Evolutionary conservation across 2,113 vertebrate genomes (phyloP).

Genomic region (Myiagra hebetior): DNA sequence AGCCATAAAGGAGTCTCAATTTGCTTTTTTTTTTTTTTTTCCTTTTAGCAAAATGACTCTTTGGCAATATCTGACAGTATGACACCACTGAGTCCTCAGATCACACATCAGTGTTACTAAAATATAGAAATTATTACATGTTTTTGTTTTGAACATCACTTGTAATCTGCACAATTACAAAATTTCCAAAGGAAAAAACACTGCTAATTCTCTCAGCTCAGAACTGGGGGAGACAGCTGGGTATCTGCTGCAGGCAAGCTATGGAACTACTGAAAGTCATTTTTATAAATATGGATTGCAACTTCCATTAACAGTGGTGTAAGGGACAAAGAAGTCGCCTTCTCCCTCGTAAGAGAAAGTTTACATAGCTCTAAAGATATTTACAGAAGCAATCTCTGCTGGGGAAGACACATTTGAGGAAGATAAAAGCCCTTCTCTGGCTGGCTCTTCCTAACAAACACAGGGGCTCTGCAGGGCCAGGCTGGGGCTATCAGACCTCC

Average conservation of each 20-base stretch:
- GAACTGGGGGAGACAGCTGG: neutral
- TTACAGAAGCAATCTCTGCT: neutral
- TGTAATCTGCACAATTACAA: neutral
- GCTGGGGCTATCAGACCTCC: neutral
- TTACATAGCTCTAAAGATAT: neutral
- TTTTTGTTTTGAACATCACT: neutral
- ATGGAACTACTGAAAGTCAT: neutral
- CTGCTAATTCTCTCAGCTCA: neutral
- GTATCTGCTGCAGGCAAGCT: neutral
- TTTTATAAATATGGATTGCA: neutral
- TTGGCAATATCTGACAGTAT: neutral
- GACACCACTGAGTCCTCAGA: neutral
- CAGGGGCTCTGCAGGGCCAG: neutral
- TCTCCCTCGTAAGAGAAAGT: neutral
- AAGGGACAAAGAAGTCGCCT: neutral
- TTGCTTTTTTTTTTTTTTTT: rapidly evolving
- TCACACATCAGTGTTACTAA: neutral
- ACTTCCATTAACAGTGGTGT: neutral
- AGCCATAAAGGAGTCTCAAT: neutral
- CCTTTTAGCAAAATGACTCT: neutral
- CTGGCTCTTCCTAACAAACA: neutral
- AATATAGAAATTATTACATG: neutral
- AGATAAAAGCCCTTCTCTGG: neutral
- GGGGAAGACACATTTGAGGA: neutral
- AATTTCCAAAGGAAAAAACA: neutral